A percentile compares a stretch with the other conserved stretches of the same genome.
These are phyloP conservation scores for Cydia amplana DNA, from an alignment of 1,140 invertebrate genomes.

Conservation along the genomic window DNA sequence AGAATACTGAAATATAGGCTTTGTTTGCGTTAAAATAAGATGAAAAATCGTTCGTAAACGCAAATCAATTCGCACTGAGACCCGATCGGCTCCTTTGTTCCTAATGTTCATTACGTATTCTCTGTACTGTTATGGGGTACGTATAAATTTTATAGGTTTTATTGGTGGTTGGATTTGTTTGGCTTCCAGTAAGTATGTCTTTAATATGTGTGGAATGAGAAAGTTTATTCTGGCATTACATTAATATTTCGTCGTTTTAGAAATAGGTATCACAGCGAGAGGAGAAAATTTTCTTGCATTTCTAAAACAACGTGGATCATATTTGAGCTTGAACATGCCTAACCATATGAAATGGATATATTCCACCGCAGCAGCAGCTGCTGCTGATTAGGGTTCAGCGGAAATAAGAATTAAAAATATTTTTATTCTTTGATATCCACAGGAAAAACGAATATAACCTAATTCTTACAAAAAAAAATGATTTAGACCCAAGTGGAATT, in stretches of 20 bases:
- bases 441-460: too few species aligned
- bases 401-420: too few species aligned
- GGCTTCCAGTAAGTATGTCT: conserved; percentile 33
- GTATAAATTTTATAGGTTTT: conserved; percentile 73
- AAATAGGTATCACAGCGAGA: too few species aligned
- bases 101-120: conserved; percentile 74
- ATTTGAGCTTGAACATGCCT: too few species aligned
- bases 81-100: conserved; percentile 69
- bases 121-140: conserved; percentile 65
- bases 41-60: conserved; percentile 39
- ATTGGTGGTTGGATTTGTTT: conserved; percentile 53
- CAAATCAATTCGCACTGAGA: conserved; percentile 60
- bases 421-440: too few species aligned
- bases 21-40: conserved; percentile 41
- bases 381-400: too few species aligned
- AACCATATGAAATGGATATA: too few species aligned
- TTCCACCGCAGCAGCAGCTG: too few species aligned
- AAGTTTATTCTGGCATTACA: background rate
- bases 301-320: too few species aligned
- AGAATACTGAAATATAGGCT: conserved; percentile 40
- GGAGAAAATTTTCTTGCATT: too few species aligned
- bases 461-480: too few species aligned
- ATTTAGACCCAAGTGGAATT: too few species aligned
- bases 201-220: background rate
- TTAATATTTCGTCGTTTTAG: background rate